Percentiles rank a stretch among this genome's conserved stretches.
Evolutionary conservation across 64 coral and sea anemone species (phyloP).

Genomic region (Platygyra sinensis): DNA sequence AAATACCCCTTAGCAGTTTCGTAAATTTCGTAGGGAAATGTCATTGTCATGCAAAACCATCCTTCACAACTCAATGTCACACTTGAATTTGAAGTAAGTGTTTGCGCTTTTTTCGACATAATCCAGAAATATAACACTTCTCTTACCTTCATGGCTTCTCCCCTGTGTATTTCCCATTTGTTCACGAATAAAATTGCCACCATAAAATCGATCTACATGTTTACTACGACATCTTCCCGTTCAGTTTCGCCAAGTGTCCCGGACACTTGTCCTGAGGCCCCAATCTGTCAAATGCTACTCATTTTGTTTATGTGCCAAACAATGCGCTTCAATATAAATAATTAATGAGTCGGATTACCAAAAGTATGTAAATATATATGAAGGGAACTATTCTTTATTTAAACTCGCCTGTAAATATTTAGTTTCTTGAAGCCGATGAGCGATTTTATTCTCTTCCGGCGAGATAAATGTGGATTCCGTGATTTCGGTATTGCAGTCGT

Average conservation of each 20-base stretch:
- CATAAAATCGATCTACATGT: not conserved
- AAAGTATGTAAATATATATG: slow-evolving; percentile 14
- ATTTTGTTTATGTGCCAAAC: slow-evolving; percentile 37
- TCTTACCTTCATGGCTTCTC: slow-evolving; percentile 42
- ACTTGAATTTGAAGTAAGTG: slow-evolving; percentile 45
- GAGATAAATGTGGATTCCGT: not conserved
- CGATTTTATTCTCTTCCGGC: not conserved
- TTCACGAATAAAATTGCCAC: not conserved
- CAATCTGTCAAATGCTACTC: slow-evolving; percentile 42
- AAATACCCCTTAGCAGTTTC: not conserved
- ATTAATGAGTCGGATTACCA: slow-evolving; percentile 38
- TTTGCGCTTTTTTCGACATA: slow-evolving; percentile 5
- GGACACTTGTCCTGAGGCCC: slow-evolving; percentile 30
- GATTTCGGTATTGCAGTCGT: not conserved
- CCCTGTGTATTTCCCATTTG: slow-evolving; percentile 38
- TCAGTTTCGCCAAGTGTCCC: not conserved
- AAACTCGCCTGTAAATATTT: slow-evolving; percentile 12
- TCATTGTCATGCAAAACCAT: slow-evolving; percentile 44
- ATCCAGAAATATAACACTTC: not conserved
- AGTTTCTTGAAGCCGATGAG: not conserved
- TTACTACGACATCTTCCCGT: not conserved
- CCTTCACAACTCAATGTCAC: slow-evolving; percentile 34
- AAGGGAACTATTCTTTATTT: not conserved
- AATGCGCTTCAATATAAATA: slow-evolving; percentile 34
- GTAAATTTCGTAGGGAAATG: not conserved